Evolutionary conservation across 2,797 vertebrate species (phyloP).

Genomic region (Aotus griseimembra): DNA sequence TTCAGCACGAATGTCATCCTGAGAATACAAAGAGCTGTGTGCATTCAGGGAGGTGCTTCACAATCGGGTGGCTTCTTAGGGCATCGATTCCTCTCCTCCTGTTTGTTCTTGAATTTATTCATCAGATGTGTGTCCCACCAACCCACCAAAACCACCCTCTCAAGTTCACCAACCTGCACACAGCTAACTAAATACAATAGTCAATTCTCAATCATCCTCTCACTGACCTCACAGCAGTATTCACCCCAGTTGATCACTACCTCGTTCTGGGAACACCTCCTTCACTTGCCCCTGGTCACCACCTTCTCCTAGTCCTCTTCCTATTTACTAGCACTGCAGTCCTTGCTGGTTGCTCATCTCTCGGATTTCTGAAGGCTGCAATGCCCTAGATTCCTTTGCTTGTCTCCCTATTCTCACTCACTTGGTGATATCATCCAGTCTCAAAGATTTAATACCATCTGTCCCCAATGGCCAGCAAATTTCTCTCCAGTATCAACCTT

Average conservation of each 20-base stretch:
- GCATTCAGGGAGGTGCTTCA: background rate
- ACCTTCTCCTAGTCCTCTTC: background rate
- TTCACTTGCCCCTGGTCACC: background rate
- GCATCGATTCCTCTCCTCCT: background rate
- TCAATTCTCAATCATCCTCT: background rate
- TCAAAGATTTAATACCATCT: background rate
- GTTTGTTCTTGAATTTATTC: background rate
- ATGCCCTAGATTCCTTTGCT: background rate
- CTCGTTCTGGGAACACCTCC: background rate
- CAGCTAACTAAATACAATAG: too few relatives aligned
- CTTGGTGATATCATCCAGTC: background rate
- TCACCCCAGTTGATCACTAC: rapidly evolving
- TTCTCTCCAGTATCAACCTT: background rate
- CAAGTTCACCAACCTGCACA: background rate
- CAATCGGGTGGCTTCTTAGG: rapidly evolving
- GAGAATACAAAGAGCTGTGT: background rate
- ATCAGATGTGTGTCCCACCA: background rate
- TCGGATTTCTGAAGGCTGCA: background rate
- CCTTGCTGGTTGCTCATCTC: background rate
- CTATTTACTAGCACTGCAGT: background rate
- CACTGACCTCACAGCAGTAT: rapidly evolving
- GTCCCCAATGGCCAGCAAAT: too few relatives aligned
- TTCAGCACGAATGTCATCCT: background rate
- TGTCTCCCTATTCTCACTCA: background rate
- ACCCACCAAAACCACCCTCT: background rate